Conservation (phyloP, 2,888 invertebrate species). For the Sthenelais limicola region DNA sequence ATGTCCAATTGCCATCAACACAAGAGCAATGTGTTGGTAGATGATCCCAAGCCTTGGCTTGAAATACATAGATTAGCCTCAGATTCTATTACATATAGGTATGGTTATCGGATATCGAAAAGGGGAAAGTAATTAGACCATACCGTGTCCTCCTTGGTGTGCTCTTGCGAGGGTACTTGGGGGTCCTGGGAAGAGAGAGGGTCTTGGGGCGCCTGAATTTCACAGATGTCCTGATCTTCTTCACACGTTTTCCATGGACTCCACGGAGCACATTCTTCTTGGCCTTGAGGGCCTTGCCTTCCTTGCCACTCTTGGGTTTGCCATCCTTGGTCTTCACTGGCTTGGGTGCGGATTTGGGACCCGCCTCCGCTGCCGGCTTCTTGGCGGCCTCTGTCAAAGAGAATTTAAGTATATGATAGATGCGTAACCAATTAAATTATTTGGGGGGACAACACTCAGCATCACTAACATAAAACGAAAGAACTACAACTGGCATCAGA, state of each 20-base stretch:
- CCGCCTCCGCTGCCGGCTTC: conserved; percentile 32
- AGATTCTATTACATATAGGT: too few species aligned
- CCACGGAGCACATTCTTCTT: conserved; percentile 89
- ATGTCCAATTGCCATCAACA: too few species aligned
- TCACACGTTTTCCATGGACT: conserved; percentile 86
- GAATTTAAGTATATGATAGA: neutral
- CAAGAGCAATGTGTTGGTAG: too few species aligned
- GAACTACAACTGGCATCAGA: too few species aligned
- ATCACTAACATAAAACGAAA: too few species aligned
- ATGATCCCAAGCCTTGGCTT: too few species aligned
- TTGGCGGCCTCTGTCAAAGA: conserved; percentile 6
- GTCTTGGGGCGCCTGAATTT: conserved; percentile 97
- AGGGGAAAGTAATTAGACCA: too few species aligned
- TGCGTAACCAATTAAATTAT: too few species aligned
- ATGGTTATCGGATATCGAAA: too few species aligned
- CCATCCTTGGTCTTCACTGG: conserved; percentile 47
- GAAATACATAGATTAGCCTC: too few species aligned
- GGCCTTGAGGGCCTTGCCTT: conserved; percentile 81
- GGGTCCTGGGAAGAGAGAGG: conserved; percentile 89
- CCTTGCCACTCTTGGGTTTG: conserved; percentile 53
- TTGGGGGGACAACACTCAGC: too few species aligned
- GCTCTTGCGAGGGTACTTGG: conserved; percentile 95
- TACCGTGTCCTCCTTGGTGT: conserved; percentile 93
- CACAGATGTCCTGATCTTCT: conserved; percentile 94
- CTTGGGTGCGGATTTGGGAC: conserved; percentile 52